phyloP scores from a whole-genome alignment of 2,888 invertebrate species.

The Yponomeuta evonymella region DNA sequence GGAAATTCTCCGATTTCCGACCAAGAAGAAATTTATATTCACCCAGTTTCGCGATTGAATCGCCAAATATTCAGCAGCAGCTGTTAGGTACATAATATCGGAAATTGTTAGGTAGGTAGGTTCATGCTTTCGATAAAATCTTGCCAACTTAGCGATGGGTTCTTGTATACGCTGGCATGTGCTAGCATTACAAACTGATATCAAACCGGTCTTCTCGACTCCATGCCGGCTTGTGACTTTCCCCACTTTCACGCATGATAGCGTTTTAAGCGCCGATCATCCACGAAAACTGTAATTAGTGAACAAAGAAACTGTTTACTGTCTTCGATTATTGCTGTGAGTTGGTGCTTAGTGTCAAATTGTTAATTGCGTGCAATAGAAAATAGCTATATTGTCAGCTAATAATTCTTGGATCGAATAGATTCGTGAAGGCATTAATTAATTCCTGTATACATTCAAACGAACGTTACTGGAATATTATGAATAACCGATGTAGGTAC shows the following conservation, averaged over 20 bases:
- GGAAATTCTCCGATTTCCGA: neutral
- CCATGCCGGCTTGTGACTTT: slow-evolving; percentile 44
- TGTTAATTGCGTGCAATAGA: slow-evolving; percentile 13
- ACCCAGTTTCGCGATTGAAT: neutral
- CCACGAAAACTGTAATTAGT: slow-evolving; percentile 52
- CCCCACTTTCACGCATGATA: slow-evolving; percentile 62
- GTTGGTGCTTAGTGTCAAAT: slow-evolving; percentile 17
- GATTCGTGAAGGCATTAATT: neutral
- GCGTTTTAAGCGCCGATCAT: slow-evolving; percentile 39
- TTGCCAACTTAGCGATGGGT: neutral
- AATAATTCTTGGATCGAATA: neutral
- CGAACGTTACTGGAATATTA: too few relatives aligned
- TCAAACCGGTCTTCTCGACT: slow-evolving; percentile 45
- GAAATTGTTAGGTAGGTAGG: neutral
- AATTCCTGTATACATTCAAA: too few relatives aligned
- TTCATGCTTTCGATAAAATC: neutral
- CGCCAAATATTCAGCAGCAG: neutral
- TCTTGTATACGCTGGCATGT: neutral
- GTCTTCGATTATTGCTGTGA: slow-evolving; percentile 15
- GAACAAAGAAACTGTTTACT: slow-evolving; percentile 22
- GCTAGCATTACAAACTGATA: slow-evolving; percentile 6
- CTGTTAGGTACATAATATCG: neutral
- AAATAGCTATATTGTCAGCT: neutral
- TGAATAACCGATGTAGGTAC: too few relatives aligned
- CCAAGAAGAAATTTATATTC: neutral